These are phyloP conservation scores for Erebia aethiops DNA, from an alignment of 2,888 invertebrate species.

Conservation along the genomic window DNA sequence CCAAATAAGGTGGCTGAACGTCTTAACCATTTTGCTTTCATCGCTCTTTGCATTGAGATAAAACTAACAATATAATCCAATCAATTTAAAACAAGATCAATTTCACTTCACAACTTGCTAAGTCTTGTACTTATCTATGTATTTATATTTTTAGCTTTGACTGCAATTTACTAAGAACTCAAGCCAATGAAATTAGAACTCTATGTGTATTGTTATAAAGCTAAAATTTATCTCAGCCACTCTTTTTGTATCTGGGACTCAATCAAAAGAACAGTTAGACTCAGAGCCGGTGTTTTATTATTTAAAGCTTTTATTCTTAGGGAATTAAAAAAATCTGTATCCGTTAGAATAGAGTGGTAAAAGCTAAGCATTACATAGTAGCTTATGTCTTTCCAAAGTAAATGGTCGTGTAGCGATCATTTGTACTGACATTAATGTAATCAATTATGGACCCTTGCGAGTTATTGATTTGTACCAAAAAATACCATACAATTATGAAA, in stretches of 20 bases:
- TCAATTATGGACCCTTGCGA: too few species aligned
- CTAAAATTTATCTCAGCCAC: slow-evolving; percentile 5
- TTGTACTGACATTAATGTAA: too few species aligned
- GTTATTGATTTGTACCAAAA: too few species aligned
- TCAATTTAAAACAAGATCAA: slow-evolving; percentile 6
- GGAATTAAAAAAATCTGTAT: too few species aligned
- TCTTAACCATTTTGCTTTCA: too few species aligned
- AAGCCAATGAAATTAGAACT: not conserved
- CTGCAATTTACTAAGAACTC: slow-evolving; percentile 1
- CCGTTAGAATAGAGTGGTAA: too few species aligned
- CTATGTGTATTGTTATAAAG: not conserved
- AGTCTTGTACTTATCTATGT: not conserved
- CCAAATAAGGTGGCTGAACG: too few species aligned
- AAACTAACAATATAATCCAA: not conserved
- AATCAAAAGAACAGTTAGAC: slow-evolving; percentile 17
- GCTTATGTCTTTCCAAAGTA: too few species aligned
- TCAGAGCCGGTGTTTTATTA: not conserved
- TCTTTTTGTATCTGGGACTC: slow-evolving; percentile 4
- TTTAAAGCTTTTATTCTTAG: not conserved
- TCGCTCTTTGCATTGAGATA: too few species aligned
- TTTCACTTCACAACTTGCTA: slow-evolving; percentile 6
- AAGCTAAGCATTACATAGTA: too few species aligned
- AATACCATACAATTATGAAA: too few species aligned
- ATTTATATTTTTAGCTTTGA: slow-evolving; percentile 13
- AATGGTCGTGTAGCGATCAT: too few species aligned